These are phyloP conservation scores for Myrmecophaga tridactyla DNA, from an alignment of 2,113 vertebrate genomes.

Conservation along the genomic window DNA sequence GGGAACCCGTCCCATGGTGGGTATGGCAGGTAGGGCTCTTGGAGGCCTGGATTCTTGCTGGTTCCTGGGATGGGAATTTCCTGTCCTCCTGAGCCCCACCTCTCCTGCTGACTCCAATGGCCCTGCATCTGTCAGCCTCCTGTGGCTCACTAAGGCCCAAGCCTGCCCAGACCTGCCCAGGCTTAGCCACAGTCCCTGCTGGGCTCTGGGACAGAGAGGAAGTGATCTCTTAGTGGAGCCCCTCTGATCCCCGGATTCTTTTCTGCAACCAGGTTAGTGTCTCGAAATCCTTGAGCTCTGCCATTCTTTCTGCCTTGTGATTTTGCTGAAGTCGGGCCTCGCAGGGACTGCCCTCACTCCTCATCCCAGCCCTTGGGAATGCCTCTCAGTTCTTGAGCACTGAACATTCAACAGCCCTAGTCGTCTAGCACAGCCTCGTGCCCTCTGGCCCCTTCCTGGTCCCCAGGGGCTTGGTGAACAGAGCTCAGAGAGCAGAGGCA, in stretches of 20 bases:
- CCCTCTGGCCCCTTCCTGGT: background rate
- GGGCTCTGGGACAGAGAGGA: background rate
- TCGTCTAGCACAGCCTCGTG: background rate
- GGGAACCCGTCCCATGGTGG: background rate
- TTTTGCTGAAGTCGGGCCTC: background rate
- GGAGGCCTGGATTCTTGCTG: background rate
- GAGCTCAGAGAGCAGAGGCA: background rate
- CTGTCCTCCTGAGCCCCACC: background rate
- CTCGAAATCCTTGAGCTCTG: background rate
- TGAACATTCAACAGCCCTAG: background rate
- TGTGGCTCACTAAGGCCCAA: background rate
- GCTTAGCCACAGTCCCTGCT: background rate
- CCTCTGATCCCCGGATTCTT: background rate
- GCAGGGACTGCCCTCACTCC: fast-evolving
- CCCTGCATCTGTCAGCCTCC: background rate
- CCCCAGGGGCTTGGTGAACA: too few species aligned
- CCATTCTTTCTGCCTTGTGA: background rate
- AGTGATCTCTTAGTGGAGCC: background rate
- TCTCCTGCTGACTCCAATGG: background rate
- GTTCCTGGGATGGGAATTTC: background rate
- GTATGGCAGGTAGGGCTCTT: too few species aligned
- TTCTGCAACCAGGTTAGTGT: background rate
- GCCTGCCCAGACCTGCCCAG: slow-evolving; percentile 36
- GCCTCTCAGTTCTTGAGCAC: background rate
- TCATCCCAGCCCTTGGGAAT: background rate